These are phyloP conservation scores for Carcina quercana DNA, from an alignment of 2,888 invertebrate species.

Conservation along the genomic window DNA sequence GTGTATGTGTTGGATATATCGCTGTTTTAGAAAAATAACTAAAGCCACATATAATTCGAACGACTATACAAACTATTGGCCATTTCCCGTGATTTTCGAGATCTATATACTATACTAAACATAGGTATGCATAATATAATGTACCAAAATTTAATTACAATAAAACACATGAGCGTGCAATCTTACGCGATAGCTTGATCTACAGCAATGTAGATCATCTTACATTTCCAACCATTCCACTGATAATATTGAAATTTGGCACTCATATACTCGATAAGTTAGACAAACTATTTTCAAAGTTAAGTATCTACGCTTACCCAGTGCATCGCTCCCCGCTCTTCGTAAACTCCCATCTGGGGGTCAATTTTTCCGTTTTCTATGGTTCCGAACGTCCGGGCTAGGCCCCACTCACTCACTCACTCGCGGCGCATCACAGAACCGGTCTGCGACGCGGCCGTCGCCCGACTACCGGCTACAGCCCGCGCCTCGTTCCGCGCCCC, in stretches of 20 bases:
- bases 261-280: background rate
- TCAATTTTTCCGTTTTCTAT: slow-evolving; percentile 70
- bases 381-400: slow-evolving; percentile 67
- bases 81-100: too few species aligned
- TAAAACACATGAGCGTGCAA: too few species aligned
- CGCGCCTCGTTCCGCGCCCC: background rate
- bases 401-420: slow-evolving; percentile 70
- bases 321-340: slow-evolving; percentile 93
- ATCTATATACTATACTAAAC: too few species aligned
- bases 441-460: slow-evolving; percentile 59
- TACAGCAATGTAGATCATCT: too few species aligned
- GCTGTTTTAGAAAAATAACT: too few species aligned
- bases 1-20: too few species aligned
- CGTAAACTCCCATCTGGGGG: slow-evolving; percentile 94
- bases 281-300: background rate
- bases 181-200: too few species aligned
- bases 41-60: too few species aligned
- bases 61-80: too few species aligned
- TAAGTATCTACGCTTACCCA: slow-evolving; percentile 80
- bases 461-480: slow-evolving; percentile 40
- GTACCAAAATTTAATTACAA: too few species aligned
- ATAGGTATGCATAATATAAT: too few species aligned
- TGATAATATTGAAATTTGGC: background rate
- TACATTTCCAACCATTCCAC: too few species aligned
- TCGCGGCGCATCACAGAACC: slow-evolving; percentile 42